A percentile compares a stretch with the other conserved stretches of the same genome.
Evolutionary conservation across 1,140 invertebrate genomes (phyloP).

Genomic region (Schlechtendalia chinensis): DNA sequence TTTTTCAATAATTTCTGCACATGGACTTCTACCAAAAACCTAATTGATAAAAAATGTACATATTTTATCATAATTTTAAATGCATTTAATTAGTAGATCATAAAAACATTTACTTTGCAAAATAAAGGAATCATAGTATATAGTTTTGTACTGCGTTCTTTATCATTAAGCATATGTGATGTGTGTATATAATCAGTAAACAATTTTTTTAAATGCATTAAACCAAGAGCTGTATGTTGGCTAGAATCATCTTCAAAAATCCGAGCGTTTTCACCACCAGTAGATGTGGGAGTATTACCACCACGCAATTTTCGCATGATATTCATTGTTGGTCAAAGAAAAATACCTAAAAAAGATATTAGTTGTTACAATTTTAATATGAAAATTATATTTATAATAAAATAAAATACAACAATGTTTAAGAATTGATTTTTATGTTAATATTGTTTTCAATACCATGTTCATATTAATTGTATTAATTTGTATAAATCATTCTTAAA

Average conservation of each 20-base stretch:
- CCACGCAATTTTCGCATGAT: slow-evolving; percentile 78
- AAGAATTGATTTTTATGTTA: not conserved
- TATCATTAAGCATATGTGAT: slow-evolving; percentile 72
- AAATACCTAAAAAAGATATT: not conserved
- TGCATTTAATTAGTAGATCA: not conserved
- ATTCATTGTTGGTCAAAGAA: slow-evolving; percentile 64
- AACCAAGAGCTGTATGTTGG: slow-evolving; percentile 80
- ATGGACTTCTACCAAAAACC: slow-evolving; percentile 87
- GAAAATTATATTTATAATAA: not conserved
- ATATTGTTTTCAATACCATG: not conserved
- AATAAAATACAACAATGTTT: not conserved
- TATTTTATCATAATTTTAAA: slow-evolving; percentile 11
- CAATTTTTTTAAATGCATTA: slow-evolving; percentile 94
- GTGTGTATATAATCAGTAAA: slow-evolving; percentile 92
- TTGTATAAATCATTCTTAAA: not conserved
- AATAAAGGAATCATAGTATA: slow-evolving; percentile 98
- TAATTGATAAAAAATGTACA: slow-evolving; percentile 56
- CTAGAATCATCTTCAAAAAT: slow-evolving; percentile 60
- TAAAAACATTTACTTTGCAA: slow-evolving; percentile 76
- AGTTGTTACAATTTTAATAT: not conserved
- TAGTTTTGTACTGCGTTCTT: slow-evolving; percentile 87
- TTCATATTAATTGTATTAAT: not conserved
- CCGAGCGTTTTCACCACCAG: slow-evolving; percentile 57
- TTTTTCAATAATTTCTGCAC: slow-evolving; percentile 91
- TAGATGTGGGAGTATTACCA: slow-evolving; percentile 60